Evolutionary conservation across 2,888 invertebrate genomes (phyloP).

Genomic region (Adineta ricciae): DNA sequence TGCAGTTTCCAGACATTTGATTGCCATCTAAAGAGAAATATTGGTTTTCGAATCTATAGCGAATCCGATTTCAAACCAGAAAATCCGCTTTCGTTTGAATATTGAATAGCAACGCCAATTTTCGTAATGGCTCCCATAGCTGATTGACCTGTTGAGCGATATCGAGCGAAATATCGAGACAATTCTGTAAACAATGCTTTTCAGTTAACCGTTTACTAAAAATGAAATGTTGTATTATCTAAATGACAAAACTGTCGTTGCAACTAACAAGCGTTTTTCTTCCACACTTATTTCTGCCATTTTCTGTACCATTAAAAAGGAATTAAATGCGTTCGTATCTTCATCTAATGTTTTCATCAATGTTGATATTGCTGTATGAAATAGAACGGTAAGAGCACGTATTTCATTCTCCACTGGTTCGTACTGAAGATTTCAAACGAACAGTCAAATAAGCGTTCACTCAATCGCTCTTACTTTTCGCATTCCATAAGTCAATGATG

Average conservation of each 20-base stretch:
- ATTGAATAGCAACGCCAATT: constrained; percentile 52
- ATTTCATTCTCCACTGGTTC: constrained; percentile 51
- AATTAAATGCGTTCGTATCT: constrained; percentile 54
- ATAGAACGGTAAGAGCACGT: constrained; percentile 50
- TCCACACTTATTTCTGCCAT: constrained; percentile 48
- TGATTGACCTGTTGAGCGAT: constrained; percentile 49
- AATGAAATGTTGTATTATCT: neutral
- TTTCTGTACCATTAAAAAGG: constrained; percentile 50
- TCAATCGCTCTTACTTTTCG: neutral
- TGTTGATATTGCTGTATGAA: constrained; percentile 52
- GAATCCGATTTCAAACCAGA: constrained; percentile 43
- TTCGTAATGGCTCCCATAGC: constrained; percentile 51
- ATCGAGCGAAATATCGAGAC: constrained; percentile 52
- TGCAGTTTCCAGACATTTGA: constrained; percentile 53
- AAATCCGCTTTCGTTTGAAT: constrained; percentile 54
- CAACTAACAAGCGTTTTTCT: constrained; percentile 45
- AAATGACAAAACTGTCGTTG: neutral
- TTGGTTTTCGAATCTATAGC: neutral
- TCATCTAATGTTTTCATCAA: constrained; percentile 53
- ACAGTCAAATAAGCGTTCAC: too few relatives aligned
- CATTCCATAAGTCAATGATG: constrained; percentile 55
- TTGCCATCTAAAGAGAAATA: constrained; percentile 44
- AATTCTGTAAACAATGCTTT: constrained; percentile 50
- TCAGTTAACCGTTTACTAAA: constrained; percentile 48
- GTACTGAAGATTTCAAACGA: constrained; percentile 39